Conservation (phyloP, 2,113 vertebrate species). For the Diadophis punctatus region DNA sequence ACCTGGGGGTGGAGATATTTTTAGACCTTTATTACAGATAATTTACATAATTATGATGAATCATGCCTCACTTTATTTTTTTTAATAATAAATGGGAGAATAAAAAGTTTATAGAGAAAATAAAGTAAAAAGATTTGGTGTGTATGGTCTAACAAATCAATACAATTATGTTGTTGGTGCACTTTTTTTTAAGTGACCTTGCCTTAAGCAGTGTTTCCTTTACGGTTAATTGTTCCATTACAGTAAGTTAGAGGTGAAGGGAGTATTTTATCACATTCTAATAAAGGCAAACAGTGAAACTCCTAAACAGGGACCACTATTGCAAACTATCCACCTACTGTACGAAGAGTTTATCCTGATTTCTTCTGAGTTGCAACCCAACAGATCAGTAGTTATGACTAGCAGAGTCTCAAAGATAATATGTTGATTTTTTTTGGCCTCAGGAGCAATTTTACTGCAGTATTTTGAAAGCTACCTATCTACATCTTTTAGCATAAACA, state of each 20-base stretch:
- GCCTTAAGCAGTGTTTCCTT: not conserved
- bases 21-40: not conserved
- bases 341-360: constrained; percentile 50
- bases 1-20: not conserved
- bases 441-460: constrained; percentile 74
- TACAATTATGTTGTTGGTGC: not conserved
- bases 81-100: not conserved
- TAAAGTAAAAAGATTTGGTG: not conserved
- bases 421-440: constrained; percentile 68
- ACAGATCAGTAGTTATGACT: constrained; percentile 80
- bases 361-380: constrained; percentile 60
- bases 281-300: constrained; percentile 64
- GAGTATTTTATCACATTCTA: constrained; percentile 53
- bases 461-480: constrained; percentile 80
- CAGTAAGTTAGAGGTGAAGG: constrained; percentile 51
- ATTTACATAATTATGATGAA: not conserved
- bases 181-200: not conserved
- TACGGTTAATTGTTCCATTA: constrained; percentile 19
- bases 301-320: constrained; percentile 60
- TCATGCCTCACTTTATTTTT: not conserved
- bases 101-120: not conserved
- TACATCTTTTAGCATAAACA: constrained; percentile 73
- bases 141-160: not conserved
- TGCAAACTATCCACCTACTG: constrained; percentile 53
- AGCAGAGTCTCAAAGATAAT: constrained; percentile 75